phyloP scores from a whole-genome alignment of 2,888 invertebrate species.

The Amaurobius ferox region DNA sequence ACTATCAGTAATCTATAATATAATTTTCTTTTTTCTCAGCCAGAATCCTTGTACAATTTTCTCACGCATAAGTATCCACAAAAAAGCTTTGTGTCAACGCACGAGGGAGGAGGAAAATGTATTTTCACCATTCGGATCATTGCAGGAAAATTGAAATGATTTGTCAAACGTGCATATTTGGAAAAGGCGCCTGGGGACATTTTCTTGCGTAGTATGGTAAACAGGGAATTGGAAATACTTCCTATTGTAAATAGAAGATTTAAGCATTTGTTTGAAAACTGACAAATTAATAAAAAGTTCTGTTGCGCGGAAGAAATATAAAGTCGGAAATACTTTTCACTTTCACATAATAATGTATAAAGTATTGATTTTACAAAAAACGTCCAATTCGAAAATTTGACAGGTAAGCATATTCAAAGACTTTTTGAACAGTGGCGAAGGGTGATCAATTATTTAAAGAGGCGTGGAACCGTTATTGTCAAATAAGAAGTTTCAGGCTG shows the following conservation, averaged over 20 bases:
- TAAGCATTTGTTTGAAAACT: neutral
- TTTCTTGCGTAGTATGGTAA: neutral
- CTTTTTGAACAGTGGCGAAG: too few relatives aligned
- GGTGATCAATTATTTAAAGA: too few relatives aligned
- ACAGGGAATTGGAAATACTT: neutral
- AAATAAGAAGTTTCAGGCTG: too few relatives aligned
- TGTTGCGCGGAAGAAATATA: neutral
- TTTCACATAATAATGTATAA: too few relatives aligned
- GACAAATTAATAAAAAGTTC: neutral
- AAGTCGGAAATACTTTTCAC: too few relatives aligned
- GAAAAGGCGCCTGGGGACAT: neutral
- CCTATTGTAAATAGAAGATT: neutral
- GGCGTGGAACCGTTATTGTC: too few relatives aligned
- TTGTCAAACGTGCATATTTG: neutral
- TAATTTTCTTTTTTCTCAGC: neutral
- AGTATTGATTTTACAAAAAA: too few relatives aligned
- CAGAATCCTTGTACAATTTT: neutral
- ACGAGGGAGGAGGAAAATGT: neutral
- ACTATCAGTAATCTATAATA: too few relatives aligned
- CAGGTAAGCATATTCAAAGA: too few relatives aligned
- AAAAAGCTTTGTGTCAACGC: neutral
- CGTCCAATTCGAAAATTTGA: too few relatives aligned
- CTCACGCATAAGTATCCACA: neutral
- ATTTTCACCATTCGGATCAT: neutral
- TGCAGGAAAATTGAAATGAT: neutral